phyloP scores from a whole-genome alignment of 2,888 invertebrate genomes.

The Callyntrura sp. region DNA sequence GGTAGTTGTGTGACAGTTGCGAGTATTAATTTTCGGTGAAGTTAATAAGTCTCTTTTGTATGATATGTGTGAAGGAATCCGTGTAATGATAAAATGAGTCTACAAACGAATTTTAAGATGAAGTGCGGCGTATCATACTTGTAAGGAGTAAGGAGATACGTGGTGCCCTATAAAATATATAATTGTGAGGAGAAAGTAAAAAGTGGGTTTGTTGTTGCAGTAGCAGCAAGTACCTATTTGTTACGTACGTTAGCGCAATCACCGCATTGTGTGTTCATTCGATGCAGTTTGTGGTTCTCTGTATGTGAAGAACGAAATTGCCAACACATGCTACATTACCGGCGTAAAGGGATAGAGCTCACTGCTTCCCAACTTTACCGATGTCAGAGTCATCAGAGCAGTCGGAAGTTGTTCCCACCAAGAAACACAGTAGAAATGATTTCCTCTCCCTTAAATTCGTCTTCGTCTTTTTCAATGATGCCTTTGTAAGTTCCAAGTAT shows the following conservation, averaged over 20 bases:
- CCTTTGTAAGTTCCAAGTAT: slow-evolving; percentile 80
- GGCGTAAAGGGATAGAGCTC: slow-evolving; percentile 54
- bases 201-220: neutral
- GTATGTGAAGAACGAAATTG: slow-evolving; percentile 26
- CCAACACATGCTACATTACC: slow-evolving; percentile 35
- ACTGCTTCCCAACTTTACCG: slow-evolving; percentile 59
- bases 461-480: slow-evolving; percentile 83
- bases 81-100: no score
- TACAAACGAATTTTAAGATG: no score
- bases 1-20: no score
- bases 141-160: no score
- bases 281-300: neutral
- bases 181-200: neutral
- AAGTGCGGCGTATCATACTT: no score
- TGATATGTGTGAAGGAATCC: no score
- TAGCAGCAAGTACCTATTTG: neutral
- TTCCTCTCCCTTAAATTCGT: slow-evolving; percentile 81
- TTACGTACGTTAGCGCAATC: neutral
- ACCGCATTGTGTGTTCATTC: neutral
- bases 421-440: slow-evolving; percentile 79
- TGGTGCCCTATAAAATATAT: no score
- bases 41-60: no score
- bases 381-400: slow-evolving; percentile 74
- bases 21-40: no score
- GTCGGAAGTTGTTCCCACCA: slow-evolving; percentile 75